Evolutionary conservation across 1,140 invertebrate species (phyloP).

Genomic region (Acromyrmex heyeri): DNA sequence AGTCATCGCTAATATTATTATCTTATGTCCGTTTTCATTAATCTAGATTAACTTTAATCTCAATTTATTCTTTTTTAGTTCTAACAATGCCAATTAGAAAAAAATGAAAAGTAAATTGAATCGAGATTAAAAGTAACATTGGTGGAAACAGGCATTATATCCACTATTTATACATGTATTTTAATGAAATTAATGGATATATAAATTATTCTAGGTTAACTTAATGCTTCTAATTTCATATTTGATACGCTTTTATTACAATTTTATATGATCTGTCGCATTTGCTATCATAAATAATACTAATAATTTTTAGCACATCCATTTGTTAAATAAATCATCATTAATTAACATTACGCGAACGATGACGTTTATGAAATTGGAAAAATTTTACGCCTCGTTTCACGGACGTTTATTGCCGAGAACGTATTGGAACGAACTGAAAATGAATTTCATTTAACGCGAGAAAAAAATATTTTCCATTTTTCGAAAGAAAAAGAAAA

Average conservation of each 20-base stretch:
- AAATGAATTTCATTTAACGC: background rate
- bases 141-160: background rate
- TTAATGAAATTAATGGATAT: background rate
- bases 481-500: background rate
- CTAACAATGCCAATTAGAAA: too few relatives aligned
- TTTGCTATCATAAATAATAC: background rate
- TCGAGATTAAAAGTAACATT: too few relatives aligned
- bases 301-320: conserved; percentile 23
- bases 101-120: too few relatives aligned
- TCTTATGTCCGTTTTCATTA: background rate
- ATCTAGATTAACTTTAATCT: too few relatives aligned
- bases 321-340: background rate
- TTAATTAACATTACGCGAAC: background rate
- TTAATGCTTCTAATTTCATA: background rate
- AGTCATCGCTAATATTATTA: too few relatives aligned
- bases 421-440: background rate
- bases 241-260: background rate
- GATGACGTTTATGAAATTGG: background rate
- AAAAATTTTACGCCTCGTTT: background rate
- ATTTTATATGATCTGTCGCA: background rate
- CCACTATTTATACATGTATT: background rate
- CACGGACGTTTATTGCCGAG: background rate
- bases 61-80: too few relatives aligned
- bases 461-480: background rate
- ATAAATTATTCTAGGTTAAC: background rate